phyloP scores from a whole-genome alignment of 1,140 invertebrate genomes.

The Trypoxylus dichotomus region DNA sequence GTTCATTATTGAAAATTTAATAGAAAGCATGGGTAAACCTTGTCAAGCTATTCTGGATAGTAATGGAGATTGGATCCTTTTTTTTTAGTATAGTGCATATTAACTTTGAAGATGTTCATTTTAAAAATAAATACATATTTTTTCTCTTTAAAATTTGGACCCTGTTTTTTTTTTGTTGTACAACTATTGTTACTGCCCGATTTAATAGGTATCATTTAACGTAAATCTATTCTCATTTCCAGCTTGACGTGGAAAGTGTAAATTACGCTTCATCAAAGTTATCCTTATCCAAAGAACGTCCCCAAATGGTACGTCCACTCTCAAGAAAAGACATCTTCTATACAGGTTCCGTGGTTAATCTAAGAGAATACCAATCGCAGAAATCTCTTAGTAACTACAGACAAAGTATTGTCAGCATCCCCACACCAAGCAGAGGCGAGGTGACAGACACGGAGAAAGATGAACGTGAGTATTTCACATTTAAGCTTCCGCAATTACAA shows the following conservation, averaged over 20 bases:
- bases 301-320: conserved; percentile 83
- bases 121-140: no score
- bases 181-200: no score
- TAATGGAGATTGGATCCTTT: no score
- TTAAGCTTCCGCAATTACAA: background rate
- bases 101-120: no score
- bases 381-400: conserved; percentile 87
- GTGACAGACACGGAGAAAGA: conserved; percentile 65
- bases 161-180: no score
- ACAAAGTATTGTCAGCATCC: conserved; percentile 61
- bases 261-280: conserved; percentile 54
- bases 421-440: conserved; percentile 51
- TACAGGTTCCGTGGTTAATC: conserved; percentile 88
- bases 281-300: conserved; percentile 60
- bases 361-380: conserved; percentile 91
- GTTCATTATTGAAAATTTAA: no score
- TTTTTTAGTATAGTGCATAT: no score
- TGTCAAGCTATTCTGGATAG: no score
- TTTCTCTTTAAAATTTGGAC: no score
- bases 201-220: no score
- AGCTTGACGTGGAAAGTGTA: conserved; percentile 50
- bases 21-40: no score
- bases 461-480: conserved; percentile 63
- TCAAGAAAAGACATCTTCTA: conserved; percentile 98
- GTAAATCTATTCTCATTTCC: conserved; percentile 34